Evolutionary conservation across 2,888 invertebrate genomes (phyloP).

Genomic region (Sericinus montela): DNA sequence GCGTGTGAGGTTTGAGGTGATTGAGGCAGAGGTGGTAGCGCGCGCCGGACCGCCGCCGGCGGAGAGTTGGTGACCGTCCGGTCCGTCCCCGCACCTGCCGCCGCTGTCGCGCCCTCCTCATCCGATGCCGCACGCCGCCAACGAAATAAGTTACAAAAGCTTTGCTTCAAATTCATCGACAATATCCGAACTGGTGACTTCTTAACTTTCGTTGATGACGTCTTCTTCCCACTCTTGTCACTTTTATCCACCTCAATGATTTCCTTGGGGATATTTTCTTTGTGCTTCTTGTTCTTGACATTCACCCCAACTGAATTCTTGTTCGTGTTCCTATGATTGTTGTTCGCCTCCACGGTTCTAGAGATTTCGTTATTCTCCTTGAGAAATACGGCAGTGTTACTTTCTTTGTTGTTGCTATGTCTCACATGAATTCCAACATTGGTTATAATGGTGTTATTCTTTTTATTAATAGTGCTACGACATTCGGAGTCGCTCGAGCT

Average conservation of each 20-base stretch:
- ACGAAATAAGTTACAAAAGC: conserved; percentile 90
- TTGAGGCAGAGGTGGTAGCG: conserved; percentile 67
- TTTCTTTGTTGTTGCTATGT: conserved; percentile 52
- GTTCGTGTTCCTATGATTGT: conserved; percentile 65
- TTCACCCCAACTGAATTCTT: conserved; percentile 80
- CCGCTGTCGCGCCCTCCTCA: conserved; percentile 40
- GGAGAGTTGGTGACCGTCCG: conserved; percentile 45
- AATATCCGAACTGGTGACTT: conserved; percentile 83
- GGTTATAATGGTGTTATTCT: conserved; percentile 66
- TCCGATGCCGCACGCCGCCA: conserved; percentile 67
- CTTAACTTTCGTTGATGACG: conserved; percentile 68
- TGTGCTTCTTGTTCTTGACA: conserved; percentile 81
- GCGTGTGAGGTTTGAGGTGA: conserved; percentile 40
- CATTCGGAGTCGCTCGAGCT: conserved; percentile 84
- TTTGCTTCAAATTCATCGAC: conserved; percentile 89
- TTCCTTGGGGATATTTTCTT: conserved; percentile 55
- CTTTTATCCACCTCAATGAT: conserved; percentile 61
- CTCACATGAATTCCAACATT: conserved; percentile 59
- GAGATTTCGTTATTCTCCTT: conserved; percentile 55
- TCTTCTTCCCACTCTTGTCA: conserved; percentile 53
- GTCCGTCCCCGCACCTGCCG: conserved; percentile 40
- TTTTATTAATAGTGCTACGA: conserved; percentile 66
- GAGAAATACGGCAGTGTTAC: conserved; percentile 43
- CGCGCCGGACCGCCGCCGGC: conserved; percentile 62
- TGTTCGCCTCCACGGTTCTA: conserved; percentile 59